These are phyloP conservation scores for Drosophila tsacasi DNA, from an alignment of 1,140 invertebrate species.

Conservation along the genomic window DNA sequence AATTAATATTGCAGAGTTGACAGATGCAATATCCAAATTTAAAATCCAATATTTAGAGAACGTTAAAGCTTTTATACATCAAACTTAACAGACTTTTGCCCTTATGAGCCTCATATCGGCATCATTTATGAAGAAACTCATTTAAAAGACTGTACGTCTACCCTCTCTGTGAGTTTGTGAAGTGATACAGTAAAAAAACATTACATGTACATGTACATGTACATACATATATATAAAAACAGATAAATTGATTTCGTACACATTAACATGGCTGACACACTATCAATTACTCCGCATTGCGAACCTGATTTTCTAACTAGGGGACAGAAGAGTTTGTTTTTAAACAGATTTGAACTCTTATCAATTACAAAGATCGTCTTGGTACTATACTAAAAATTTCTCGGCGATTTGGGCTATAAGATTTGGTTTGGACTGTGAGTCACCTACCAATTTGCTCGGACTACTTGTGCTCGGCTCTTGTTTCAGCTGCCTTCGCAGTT, in stretches of 20 bases:
- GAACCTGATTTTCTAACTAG: no score
- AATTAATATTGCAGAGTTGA: no score
- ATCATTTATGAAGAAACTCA: no score
- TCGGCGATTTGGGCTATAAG: neutral
- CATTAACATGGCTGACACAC: no score
- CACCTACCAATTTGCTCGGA: conserved; percentile 77
- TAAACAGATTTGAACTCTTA: neutral
- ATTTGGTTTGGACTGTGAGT: conserved; percentile 27
- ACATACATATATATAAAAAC: neutral
- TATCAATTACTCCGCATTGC: neutral
- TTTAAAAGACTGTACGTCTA: no score
- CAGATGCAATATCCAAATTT: no score
- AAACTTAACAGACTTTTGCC: neutral
- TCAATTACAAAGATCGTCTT: neutral
- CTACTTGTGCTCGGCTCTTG: conserved; percentile 70
- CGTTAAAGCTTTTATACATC: neutral
- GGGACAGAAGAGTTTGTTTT: neutral
- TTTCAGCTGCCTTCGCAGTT: conserved; percentile 54
- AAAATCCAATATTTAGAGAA: neutral
- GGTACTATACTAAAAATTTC: neutral
- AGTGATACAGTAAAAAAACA: no score
- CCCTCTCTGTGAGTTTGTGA: no score
- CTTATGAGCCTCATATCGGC: neutral
- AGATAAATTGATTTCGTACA: neutral
- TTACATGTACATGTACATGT: no score